A percentile compares a stretch with the other conserved stretches of the same genome.
These are phyloP conservation scores for Paraescarpia echinospica DNA, from an alignment of 1,140 invertebrate genomes.

Conservation along the genomic window DNA sequence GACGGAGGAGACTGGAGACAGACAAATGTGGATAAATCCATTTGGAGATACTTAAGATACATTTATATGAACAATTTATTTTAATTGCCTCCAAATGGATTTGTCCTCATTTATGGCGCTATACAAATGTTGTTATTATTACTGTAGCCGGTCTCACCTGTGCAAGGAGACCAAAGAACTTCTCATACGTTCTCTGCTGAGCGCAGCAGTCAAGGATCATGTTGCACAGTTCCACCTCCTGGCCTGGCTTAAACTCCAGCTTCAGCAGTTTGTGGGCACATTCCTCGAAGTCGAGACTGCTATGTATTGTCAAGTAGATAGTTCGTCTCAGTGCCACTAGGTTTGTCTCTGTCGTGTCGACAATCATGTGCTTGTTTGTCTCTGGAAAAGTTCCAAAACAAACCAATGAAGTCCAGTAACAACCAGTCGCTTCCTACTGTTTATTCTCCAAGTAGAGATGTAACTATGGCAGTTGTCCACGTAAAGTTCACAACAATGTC, in stretches of 20 bases:
- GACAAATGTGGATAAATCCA: no score
- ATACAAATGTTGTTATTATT: neutral
- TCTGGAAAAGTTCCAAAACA: conserved; percentile 12
- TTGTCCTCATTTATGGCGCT: neutral
- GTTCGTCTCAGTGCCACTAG: conserved; percentile 88
- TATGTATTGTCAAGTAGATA: conserved; percentile 98
- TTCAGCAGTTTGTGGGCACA: conserved; percentile 98
- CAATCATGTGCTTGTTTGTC: conserved; percentile 66
- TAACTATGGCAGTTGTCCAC: neutral
- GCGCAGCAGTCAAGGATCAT: conserved; percentile 99
- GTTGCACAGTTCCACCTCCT: conserved; percentile 84
- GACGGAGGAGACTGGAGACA: no score
- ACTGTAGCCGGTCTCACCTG: conserved; percentile 61
- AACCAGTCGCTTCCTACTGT: neutral
- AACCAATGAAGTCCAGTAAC: neutral
- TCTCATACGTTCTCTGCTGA: conserved; percentile 97
- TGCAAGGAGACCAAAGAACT: conserved; percentile 94
- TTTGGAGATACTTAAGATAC: no score
- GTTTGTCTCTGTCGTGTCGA: conserved; percentile 98
- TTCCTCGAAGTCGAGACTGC: conserved; percentile 97
- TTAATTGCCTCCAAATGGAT: no score
- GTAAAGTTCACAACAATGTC: neutral
- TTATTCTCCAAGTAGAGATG: conserved; percentile 3
- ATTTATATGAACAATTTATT: no score
- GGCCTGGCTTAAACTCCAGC: conserved; percentile 86